phyloP scores from a whole-genome alignment of 2,797 vertebrate species.

The Molossus alvarezi region DNA sequence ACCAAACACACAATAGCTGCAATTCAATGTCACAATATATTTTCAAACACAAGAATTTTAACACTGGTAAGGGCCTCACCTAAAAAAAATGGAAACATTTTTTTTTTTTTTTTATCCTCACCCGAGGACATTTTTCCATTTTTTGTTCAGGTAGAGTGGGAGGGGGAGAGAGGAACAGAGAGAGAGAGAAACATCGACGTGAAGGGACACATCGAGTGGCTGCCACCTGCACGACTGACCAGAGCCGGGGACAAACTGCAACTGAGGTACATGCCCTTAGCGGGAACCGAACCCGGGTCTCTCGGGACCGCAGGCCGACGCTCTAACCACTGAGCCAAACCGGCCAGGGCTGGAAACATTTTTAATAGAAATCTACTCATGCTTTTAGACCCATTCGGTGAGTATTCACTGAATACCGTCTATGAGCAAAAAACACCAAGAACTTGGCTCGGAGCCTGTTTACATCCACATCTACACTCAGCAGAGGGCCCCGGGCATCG shows the following conservation, averaged over 20 bases:
- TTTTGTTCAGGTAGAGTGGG: no score
- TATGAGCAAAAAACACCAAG: background rate
- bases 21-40: background rate
- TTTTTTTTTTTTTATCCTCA: no score
- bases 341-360: background rate
- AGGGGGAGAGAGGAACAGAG: no score
- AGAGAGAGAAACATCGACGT: no score
- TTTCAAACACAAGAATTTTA: background rate
- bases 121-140: no score
- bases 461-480: fast-evolving
- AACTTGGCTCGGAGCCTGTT: fast-evolving
- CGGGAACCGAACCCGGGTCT: no score
- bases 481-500: fast-evolving
- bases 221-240: no score
- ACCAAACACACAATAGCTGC: background rate
- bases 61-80: background rate
- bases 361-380: background rate
- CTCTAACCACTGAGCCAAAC: no score
- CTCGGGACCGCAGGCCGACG: no score
- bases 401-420: background rate
- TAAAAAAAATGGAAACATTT: background rate
- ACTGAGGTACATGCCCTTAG: no score
- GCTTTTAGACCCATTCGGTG: fast-evolving
- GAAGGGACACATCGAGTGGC: no score
- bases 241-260: no score